Percentiles rank a stretch among this genome's conserved stretches.
phyloP scores from a whole-genome alignment of 2,113 vertebrate species.

The Psammodynastes pulverulentus region DNA sequence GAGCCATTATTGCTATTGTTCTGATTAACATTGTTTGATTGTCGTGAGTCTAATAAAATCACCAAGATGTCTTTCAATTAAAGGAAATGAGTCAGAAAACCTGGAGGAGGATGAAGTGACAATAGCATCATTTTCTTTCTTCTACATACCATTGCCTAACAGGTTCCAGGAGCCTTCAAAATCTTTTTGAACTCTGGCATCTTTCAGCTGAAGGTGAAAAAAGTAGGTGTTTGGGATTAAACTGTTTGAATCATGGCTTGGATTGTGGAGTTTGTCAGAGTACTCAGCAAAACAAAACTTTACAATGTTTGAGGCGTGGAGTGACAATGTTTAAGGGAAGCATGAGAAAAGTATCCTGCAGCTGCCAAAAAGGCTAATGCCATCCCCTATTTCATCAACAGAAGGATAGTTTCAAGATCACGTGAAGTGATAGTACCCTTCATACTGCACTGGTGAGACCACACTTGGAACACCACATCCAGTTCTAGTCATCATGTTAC shows the following conservation, averaged over 20 bases:
- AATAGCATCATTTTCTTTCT: not conserved
- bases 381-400: not conserved
- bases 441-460: not conserved
- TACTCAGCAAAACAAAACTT: not conserved
- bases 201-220: not conserved
- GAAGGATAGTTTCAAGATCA: not conserved
- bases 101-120: not conserved
- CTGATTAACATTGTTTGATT: conserved; percentile 13
- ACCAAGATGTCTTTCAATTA: conserved; percentile 3
- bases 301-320: not conserved
- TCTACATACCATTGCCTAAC: not conserved
- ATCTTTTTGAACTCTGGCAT: not conserved
- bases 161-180: not conserved
- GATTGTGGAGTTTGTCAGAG: not conserved
- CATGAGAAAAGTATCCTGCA: not conserved
- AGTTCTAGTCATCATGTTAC: not conserved
- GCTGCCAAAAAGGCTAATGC: not conserved
- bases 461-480: not conserved
- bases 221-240: not conserved
- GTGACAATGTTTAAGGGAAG: not conserved
- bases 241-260: not conserved
- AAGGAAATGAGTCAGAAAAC: not conserved
- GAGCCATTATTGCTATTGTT: not conserved
- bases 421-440: not conserved
- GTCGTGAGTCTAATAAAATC: not conserved